These are phyloP conservation scores for Myopa testacea DNA, from an alignment of 2,888 invertebrate species.

Conservation along the genomic window DNA sequence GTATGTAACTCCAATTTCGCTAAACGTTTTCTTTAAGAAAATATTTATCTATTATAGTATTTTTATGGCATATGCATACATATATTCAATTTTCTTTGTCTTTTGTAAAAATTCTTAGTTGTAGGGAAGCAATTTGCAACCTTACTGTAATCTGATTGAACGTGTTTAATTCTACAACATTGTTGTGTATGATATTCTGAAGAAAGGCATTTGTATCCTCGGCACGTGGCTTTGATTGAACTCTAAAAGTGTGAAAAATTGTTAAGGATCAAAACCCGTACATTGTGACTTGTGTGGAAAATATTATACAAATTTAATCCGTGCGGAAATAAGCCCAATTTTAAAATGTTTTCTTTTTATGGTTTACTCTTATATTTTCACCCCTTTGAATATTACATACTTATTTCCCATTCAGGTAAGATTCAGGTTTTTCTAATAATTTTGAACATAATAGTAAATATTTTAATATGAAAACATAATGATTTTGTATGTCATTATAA, in stretches of 20 bases:
- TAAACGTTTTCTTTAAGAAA: no score
- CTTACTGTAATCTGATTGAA: constrained; percentile 43
- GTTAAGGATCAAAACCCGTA: constrained; percentile 26
- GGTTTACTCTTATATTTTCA: not conserved
- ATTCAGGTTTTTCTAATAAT: not conserved
- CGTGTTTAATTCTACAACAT: constrained; percentile 46
- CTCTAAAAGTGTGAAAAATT: constrained; percentile 52
- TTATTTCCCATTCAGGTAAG: not conserved
- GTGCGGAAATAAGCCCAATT: constrained; percentile 47
- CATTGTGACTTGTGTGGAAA: constrained; percentile 32
- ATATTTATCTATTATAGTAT: no score
- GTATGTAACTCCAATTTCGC: not conserved
- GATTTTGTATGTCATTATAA: no score
- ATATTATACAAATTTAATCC: constrained; percentile 47
- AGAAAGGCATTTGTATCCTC: constrained; percentile 32
- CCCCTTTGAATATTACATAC: constrained; percentile 18
- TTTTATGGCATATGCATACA: no score
- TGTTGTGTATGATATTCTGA: constrained; percentile 1
- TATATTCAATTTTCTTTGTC: not conserved
- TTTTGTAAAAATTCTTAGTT: not conserved
- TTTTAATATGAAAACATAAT: not conserved
- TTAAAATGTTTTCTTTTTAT: not conserved
- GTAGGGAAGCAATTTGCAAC: not conserved
- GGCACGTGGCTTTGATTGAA: constrained; percentile 52
- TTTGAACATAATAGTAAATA: not conserved